Base-by-base conservation (phyloP, 1,140 invertebrate genomes). In the Steinernema feltiae region DNA sequence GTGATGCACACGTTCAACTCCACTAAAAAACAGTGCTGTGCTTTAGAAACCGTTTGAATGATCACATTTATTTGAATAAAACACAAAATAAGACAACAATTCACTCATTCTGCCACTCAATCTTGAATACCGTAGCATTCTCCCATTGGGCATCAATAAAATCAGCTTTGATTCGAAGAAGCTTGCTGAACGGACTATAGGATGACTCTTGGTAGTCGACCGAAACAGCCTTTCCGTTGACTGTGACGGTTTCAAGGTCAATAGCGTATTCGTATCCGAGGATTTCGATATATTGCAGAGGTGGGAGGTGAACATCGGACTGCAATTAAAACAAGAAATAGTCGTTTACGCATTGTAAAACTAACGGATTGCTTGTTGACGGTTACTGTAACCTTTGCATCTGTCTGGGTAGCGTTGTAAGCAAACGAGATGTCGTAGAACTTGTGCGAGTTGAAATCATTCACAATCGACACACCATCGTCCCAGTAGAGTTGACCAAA, bases 401-500 rank as follows among this genome's bases (percentile, higher is more conserved):
- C 53, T 3, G 7, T 63, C 3, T 7, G 3, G 24, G 7, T 27
- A 21, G 53, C 53, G 24, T 7, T 7, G 24, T 32, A 70, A 30
- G 63, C 30, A 32, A 75, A 78, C 30, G 48, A 21, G 76, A 78
- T 75, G 41, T 76, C 35, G 70, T 72, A 78, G 32, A 76, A 72
- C 27, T 69, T 31, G 30, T 1, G 70, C 0, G 18, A 1, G 7
- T 70, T 17, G 7, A 74, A 3, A 24, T 27, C 15, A 0, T 30
- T n/a, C 24, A 29, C 29, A 18, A 75, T 46, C 18, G 70, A 21
- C n/a, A 71, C 91, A 0, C 92, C 92, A 81, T 92, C 91, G 85
- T 93, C 92, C 91, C 91, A 92, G 85, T 90, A 93, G 0, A 93
- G 87, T 81, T 90, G 88, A 32, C 92, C 92, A 41, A 32, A 77